These are phyloP conservation scores for Calliphora vicina DNA, from an alignment of 1,140 invertebrate genomes.

Conservation along the genomic window DNA sequence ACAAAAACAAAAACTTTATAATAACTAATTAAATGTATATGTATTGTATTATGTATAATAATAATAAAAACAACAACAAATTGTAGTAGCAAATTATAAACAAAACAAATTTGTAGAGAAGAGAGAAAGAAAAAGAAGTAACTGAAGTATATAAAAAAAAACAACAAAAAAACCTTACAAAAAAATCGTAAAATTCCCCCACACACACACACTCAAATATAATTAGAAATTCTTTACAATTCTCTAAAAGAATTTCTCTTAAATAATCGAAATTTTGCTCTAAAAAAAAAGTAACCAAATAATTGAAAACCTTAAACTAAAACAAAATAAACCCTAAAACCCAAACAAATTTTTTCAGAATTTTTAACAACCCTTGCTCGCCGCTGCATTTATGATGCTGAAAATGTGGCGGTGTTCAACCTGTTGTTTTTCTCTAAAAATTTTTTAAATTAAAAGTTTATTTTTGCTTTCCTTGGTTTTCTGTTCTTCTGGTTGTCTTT, in stretches of 20 bases:
- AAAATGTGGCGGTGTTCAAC: slow-evolving; percentile 59
- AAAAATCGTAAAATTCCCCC: slow-evolving; percentile 58
- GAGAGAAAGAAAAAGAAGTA: slow-evolving; percentile 15
- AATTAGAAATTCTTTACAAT: slow-evolving; percentile 30
- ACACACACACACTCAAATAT: slow-evolving; percentile 27
- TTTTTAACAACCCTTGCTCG: slow-evolving; percentile 46
- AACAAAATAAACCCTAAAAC: neutral
- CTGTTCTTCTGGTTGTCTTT: too few species aligned
- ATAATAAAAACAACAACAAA: slow-evolving; percentile 31
- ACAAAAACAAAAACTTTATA: slow-evolving; percentile 48
- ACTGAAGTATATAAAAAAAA: slow-evolving; percentile 53
- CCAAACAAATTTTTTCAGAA: too few species aligned
- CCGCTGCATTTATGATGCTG: slow-evolving; percentile 61
- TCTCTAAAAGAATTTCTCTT: slow-evolving; percentile 18
- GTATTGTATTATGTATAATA: slow-evolving; percentile 61
- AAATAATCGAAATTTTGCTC: too few species aligned
- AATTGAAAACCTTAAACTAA: neutral
- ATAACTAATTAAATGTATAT: slow-evolving; percentile 51
- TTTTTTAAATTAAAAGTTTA: neutral
- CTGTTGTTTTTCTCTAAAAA: neutral
- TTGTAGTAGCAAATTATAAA: slow-evolving; percentile 43
- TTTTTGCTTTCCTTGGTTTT: slow-evolving; percentile 15
- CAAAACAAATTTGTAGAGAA: slow-evolving; percentile 34
- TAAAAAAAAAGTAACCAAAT: too few species aligned
- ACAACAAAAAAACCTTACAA: slow-evolving; percentile 57